These are phyloP conservation scores for Artibeus jamaicensis DNA, from an alignment of 2,797 vertebrate genomes.

Conservation along the genomic window DNA sequence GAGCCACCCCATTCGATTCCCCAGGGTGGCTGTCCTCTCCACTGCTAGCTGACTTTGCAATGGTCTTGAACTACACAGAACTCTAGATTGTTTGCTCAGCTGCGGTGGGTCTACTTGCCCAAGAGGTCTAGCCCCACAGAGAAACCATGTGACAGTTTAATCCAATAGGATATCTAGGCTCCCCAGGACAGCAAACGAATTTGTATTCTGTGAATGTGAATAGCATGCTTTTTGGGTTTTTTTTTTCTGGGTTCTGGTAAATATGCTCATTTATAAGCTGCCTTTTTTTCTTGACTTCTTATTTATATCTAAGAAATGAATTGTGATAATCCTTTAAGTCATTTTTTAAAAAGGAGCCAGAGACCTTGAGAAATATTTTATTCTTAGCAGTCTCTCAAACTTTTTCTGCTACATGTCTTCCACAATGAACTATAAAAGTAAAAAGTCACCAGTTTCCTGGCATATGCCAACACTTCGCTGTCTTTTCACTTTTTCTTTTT, in stretches of 20 bases:
- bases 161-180: background rate
- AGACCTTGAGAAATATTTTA: constrained; percentile 45
- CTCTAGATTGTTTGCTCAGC: background rate
- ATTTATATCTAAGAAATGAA: constrained; percentile 20
- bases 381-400: constrained; percentile 29
- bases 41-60: background rate
- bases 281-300: constrained; percentile 9
- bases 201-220: background rate
- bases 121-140: background rate
- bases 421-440: constrained; percentile 46
- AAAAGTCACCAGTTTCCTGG: constrained; percentile 12
- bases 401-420: background rate
- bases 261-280: background rate
- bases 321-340: constrained; percentile 9
- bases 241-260: constrained; percentile 4
- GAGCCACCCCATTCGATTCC: background rate
- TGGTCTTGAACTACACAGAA: background rate
- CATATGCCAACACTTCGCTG: constrained; percentile 1
- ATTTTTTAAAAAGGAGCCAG: background rate
- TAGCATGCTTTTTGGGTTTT: background rate
- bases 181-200: background rate
- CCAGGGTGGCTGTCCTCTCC: background rate
- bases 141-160: background rate
- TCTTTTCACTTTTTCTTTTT: constrained; percentile 52
- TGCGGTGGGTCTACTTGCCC: background rate